Conservation (phyloP, 2,797 vertebrate species). For the Neostethus bicornis region DNA sequence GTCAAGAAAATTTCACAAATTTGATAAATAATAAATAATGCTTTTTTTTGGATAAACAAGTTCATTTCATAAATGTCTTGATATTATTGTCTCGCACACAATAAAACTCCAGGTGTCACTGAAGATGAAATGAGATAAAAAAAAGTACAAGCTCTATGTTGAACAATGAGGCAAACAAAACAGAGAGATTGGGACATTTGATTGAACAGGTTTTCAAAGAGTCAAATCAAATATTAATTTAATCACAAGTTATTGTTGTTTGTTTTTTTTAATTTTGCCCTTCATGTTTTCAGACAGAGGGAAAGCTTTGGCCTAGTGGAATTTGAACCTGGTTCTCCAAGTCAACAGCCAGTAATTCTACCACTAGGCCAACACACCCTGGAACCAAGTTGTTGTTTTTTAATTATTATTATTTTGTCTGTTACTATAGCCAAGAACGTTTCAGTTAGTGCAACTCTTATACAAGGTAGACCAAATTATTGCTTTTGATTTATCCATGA, state of each 20-base stretch:
- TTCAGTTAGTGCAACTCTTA: not conserved
- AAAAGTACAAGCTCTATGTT: no score
- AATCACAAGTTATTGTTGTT: not conserved
- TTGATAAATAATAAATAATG: not conserved
- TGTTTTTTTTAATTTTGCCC: conserved; percentile 12
- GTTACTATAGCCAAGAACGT: not conserved
- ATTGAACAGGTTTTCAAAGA: not conserved
- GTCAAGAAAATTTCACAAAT: not conserved
- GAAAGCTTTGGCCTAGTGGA: no score
- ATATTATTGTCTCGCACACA: not conserved
- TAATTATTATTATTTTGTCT: conserved; percentile 3
- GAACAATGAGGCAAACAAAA: no score
- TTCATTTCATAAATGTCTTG: not conserved
- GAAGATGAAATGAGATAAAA: no score
- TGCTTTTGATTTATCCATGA: no score
- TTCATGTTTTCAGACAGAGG: no score
- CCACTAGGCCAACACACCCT: no score
- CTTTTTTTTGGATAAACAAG: not conserved
- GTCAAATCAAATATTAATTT: conserved; percentile 2
- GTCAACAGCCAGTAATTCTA: no score
- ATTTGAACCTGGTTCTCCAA: no score
- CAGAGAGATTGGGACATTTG: not conserved
- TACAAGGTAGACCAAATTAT: not conserved
- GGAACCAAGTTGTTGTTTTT: not conserved
- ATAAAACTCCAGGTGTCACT: no score